Percentiles rank a stretch among this genome's conserved stretches.
Evolutionary conservation across 1,140 invertebrate genomes (phyloP).

Genomic region (Spodoptera litura): DNA sequence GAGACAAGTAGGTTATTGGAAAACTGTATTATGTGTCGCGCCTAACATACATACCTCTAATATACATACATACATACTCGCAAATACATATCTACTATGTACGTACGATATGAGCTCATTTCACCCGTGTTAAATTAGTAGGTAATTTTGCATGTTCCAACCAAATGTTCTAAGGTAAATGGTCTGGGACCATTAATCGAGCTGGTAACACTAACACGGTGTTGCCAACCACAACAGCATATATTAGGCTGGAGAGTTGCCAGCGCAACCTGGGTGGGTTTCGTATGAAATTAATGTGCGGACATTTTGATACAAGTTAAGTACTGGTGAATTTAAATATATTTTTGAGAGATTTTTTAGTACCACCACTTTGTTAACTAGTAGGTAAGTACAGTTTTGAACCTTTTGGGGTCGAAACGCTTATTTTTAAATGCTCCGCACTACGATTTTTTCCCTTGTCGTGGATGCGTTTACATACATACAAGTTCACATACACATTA

Average conservation of each 20-base stretch:
- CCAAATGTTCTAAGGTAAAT: conserved; percentile 17
- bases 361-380: background rate
- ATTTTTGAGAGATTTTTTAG: background rate
- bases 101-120: background rate
- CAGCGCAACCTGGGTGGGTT: conserved; percentile 18
- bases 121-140: background rate
- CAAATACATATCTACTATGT: too few relatives aligned
- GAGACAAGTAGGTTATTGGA: too few relatives aligned
- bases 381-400: too few relatives aligned
- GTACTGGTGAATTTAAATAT: background rate
- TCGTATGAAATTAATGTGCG: conserved; percentile 22
- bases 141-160: background rate
- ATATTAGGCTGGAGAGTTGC: conserved; percentile 43
- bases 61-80: too few relatives aligned
- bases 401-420: too few relatives aligned
- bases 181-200: conserved; percentile 33
- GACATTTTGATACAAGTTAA: conserved; percentile 3
- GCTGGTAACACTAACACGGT: conserved; percentile 36
- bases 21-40: too few relatives aligned
- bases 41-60: too few relatives aligned
- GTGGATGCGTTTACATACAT: too few relatives aligned
- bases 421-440: too few relatives aligned
- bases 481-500: too few relatives aligned
- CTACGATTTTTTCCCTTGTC: too few relatives aligned
- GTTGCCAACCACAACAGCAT: conserved; percentile 39